Evolutionary conservation across 2,113 vertebrate genomes (phyloP), one percentile per base, ranked within the genome.

Genomic region (Pelodiscus sinensis): DNA sequence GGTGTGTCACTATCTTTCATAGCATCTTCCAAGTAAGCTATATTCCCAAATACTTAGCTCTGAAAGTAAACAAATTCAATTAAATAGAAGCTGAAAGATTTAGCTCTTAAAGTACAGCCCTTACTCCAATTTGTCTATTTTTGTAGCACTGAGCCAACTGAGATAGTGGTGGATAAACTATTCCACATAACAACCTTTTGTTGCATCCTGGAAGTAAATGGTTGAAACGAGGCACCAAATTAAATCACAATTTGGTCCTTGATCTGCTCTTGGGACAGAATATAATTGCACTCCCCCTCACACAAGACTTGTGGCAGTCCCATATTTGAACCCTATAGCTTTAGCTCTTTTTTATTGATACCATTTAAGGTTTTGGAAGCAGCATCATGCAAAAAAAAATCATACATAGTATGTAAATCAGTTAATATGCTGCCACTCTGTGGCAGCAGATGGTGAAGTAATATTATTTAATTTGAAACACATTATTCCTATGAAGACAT

Each of bases 281-380:
- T 22, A 68, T 68, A 68, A 6, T 15, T 25, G 12, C 50, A 77
- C 19, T 44, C 38, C 24, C 38, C n/a, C 38, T 50, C 22, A 73
- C 2, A 6, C 9, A 38, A 75, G 19, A 9, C 6, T 10, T 44
- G 21, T 44, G 21, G 38, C 71, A 75, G 7, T 22, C 44, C 11
- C 3, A 2, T 21, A 15, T 60, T 81, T n/a, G 0, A 0, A 2
- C 5, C 50, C 82, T 85, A 81, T n/a, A 81, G 0, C 0, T 56
- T 87, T 38, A 38, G 1, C 54, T 29, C 10, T 6, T 87, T 92
- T 88, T 81, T 79, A 78, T 44, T 90, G 31, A 1, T 1, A 25
- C 27, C 1, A 25, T 54, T 0, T 14, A 6, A 77, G 62, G 62
- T 84, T 54, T 55, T 55, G 18, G 38, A 77, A 77, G 10, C 84